These are phyloP conservation scores for Philonicus albiceps DNA, from an alignment of 2,888 invertebrate genomes.

Conservation along the genomic window DNA sequence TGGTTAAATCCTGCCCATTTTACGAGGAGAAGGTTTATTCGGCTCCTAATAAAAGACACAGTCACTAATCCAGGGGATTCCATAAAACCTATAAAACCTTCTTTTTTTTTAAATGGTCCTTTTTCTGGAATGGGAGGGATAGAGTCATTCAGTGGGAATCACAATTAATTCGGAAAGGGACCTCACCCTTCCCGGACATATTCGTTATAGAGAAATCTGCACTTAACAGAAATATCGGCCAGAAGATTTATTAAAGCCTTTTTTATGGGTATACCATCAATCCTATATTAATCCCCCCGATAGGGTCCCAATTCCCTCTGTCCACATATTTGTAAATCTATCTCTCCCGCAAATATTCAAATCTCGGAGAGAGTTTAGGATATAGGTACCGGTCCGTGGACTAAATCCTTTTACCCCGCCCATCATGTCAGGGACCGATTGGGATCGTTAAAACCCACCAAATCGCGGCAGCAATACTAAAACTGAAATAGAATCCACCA, in stretches of 20 bases:
- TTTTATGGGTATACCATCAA: conserved; percentile 1
- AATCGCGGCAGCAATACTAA: neutral
- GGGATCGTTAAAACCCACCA: conserved; percentile 3
- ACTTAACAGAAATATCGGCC: conserved; percentile 18
- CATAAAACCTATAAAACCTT: neutral
- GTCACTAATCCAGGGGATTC: neutral
- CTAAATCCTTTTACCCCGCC: neutral
- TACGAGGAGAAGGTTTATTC: neutral
- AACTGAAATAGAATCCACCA: conserved; percentile 8
- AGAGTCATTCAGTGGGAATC: neutral
- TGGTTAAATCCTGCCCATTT: neutral
- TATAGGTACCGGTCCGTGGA: neutral
- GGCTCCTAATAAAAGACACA: neutral
- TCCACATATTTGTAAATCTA: neutral
- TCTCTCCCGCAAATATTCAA: neutral
- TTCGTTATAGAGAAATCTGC: neutral
- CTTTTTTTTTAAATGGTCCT: neutral
- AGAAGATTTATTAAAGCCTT: conserved; percentile 25
- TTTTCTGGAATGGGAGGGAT: neutral
- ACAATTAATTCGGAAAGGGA: neutral
- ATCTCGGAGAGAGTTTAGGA: neutral
- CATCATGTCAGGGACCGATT: neutral
- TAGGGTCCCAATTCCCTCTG: neutral
- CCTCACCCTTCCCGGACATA: neutral
- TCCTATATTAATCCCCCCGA: neutral